A percentile compares a stretch with the other conserved stretches of the same genome.
These are phyloP conservation scores for Rotaria macrura DNA, from an alignment of 2,888 invertebrate species.

Conservation along the genomic window DNA sequence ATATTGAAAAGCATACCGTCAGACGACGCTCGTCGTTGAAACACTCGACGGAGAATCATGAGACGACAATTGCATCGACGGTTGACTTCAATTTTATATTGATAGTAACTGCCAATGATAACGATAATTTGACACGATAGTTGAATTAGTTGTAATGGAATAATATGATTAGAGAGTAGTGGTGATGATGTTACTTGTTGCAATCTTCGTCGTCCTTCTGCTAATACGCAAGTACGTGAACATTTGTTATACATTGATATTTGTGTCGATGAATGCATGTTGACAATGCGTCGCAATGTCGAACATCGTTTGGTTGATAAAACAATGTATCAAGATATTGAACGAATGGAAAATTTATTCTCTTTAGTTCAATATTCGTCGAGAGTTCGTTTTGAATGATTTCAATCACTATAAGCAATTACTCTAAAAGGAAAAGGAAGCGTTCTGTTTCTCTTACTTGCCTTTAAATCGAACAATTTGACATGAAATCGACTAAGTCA, in stretches of 20 bases:
- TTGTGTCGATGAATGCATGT: background rate
- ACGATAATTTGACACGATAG: background rate
- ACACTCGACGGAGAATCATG: background rate
- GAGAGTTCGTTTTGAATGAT: background rate
- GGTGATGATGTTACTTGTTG: background rate
- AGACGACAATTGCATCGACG: background rate
- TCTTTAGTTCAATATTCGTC: background rate
- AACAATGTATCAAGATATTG: background rate
- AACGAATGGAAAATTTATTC: too few species aligned
- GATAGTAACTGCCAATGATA: background rate
- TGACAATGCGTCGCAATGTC: background rate
- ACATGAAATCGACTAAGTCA: background rate
- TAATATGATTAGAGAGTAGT: background rate
- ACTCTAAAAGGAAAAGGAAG: background rate
- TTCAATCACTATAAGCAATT: background rate
- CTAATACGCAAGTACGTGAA: background rate
- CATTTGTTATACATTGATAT: background rate
- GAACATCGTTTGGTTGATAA: background rate
- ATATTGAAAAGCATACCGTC: background rate
- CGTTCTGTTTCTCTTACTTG: too few species aligned
- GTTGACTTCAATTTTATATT: background rate
- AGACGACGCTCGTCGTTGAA: background rate
- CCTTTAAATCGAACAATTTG: background rate
- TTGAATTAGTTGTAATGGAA: background rate
- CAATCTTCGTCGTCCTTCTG: background rate